Evolutionary conservation across 1,140 invertebrate genomes (phyloP).

Genomic region (Hycleus cichorii): DNA sequence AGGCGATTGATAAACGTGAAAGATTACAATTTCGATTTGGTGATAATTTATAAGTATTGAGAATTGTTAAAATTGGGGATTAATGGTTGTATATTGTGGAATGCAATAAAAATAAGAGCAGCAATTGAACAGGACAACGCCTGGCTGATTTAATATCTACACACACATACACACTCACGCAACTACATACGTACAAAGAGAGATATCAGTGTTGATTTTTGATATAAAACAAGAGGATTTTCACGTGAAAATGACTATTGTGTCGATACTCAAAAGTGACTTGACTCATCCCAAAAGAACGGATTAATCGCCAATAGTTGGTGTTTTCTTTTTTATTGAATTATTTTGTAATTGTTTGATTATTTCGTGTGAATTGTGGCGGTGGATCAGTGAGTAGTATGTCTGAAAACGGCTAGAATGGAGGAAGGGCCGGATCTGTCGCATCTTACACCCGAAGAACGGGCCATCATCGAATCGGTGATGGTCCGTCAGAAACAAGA

Average conservation of each 20-base stretch:
- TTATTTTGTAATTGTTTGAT: too few species aligned
- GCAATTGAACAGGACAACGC: background rate
- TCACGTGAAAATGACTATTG: background rate
- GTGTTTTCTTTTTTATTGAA: too few species aligned
- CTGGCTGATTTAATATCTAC: background rate
- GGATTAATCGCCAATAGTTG: too few species aligned
- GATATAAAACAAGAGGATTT: background rate
- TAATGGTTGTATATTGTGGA: too few species aligned
- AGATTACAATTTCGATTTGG: too few species aligned
- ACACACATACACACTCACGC: background rate
- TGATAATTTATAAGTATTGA: too few species aligned
- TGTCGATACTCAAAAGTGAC: background rate
- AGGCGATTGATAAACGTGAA: too few species aligned
- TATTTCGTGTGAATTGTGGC: too few species aligned
- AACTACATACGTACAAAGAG: background rate
- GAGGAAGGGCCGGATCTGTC: conserved; percentile 87
- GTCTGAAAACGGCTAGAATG: conserved; percentile 46
- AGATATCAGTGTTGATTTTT: background rate
- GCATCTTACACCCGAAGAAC: conserved; percentile 94
- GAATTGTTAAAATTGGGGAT: too few species aligned
- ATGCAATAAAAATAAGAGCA: too few species aligned
- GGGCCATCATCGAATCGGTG: conserved; percentile 94
- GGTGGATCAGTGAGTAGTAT: conserved; percentile 11
- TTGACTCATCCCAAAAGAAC: background rate
- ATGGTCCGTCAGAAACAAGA: conserved; percentile 94